Evolutionary conservation across 2,888 invertebrate species (phyloP), one percentile per base, ranked within the genome.

Genomic region (Tricholauxania praeusta): DNA sequence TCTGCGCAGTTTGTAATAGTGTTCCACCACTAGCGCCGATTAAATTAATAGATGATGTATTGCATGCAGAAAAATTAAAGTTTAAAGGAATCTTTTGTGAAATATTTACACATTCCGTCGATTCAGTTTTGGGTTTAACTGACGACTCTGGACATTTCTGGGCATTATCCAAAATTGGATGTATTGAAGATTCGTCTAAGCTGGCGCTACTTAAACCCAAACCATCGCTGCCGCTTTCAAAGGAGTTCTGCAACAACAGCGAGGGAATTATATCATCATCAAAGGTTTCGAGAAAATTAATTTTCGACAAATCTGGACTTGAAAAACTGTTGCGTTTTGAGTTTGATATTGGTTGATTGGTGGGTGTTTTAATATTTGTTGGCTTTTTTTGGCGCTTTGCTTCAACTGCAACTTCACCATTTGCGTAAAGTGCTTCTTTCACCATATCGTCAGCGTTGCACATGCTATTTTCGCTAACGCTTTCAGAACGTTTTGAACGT

Each of bases 21-120:
- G 79, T 79, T 6, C 85, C 85, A 2, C 87, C 80, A 79, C 83
- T 83, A 6, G 86, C 79, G 2, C 87, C 88, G 65, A 87, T 79
- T 19, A 87, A 81, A 81, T 87, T 87, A 0, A 87, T 83, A 12
- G 82, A 82, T 0, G 87, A 87, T 14, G 83, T 79, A 74, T 88
- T 87, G 60, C 83, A 84, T 10, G 88, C 88, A 0, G 88, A 87
- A 70, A 87, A 84, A 75, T 88, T 87, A 57, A 87, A 87, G 77
- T 86, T 87, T 48, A 83, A 79, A 15, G 86, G 83, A 60, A 87
- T 79, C 62, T 84, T 83, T 70, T 83, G 80, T 0, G 88, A 87
- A 28, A 87, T 80, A 78, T 87, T 87, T 2, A 87, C 74, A 71
- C 83, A 82, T 39, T 82, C 80, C 17, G 81, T 60, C 0, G 85